Evolutionary conservation across 2,888 invertebrate genomes (phyloP), one percentile per base, ranked within the genome.

Genomic region (Ptychoptera contaminata): DNA sequence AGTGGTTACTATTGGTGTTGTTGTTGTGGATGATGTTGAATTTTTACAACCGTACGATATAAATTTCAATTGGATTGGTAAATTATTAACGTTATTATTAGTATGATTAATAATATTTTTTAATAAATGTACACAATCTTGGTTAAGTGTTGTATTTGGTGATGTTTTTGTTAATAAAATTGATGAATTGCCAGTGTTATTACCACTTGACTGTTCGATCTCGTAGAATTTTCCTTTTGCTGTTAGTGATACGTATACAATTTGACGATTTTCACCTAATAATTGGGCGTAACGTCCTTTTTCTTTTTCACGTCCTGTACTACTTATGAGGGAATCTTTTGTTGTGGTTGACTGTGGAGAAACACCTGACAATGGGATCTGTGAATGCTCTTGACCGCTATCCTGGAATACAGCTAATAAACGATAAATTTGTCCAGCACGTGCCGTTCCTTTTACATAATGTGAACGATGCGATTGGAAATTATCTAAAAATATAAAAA

Each of bases 401-500:
- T 83, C 82, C 48, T 82, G 82, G 61, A 82, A 82, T 38, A 82
- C 81, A 1, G 82, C 82, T 11, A 82, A 69, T 39, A 82, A 65
- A 37, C 80, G 74, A 53, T 82, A 74, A 34, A 82, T 77, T 49
- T 82, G 81, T 0, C 82, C 82, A 1, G 78, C 77, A 43, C 77
- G 67, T 37, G 79, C 77, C 45, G 77, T 77, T n/a, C 79, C 76
- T 54, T 80, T 76, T 53, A 79, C 72, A 56, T 82, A 82, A 50
- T 71, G 70, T 16, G 69, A 23, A 23, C 23, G 23, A 23, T 23
- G 23, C 7, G 23, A 23, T 23, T 23, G 23, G 23, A 23, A 23
- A 23, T 23, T 53, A 46, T 58, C 60, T 48, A 56, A n/a, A n/a
- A n/a, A n/a, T n/a, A n/a, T n/a, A n/a, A 44, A 12, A 44, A 49